Conservation (phyloP, 37 sponge, comb jelly and placozoan species). For the Spongilla lacustris region DNA sequence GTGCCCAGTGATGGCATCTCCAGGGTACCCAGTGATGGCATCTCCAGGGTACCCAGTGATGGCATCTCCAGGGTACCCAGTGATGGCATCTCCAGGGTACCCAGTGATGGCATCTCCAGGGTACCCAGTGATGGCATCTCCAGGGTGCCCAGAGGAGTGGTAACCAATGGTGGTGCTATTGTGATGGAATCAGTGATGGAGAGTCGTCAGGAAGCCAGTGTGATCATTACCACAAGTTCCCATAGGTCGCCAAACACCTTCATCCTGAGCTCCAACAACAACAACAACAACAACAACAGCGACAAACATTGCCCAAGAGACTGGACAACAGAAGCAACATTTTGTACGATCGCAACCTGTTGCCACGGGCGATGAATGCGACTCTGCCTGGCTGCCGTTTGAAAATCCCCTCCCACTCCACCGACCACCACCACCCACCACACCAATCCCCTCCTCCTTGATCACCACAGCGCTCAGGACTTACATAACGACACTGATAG, state of each 20-base stretch:
- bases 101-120: too few relatives aligned
- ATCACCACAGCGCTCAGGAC: neutral
- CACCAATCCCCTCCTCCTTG: neutral
- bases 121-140: neutral
- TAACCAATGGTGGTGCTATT: neutral
- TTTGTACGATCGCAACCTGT: neutral
- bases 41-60: too few relatives aligned
- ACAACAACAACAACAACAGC: conserved; percentile 22
- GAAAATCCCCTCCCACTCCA: neutral
- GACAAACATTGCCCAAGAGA: neutral
- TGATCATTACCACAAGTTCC: neutral
- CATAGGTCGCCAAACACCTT: neutral
- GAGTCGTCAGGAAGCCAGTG: neutral
- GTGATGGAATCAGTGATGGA: neutral
- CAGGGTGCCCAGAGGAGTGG: neutral
- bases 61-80: too few relatives aligned
- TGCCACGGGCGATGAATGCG: neutral
- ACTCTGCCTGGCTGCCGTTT: neutral
- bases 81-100: neutral
- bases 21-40: too few relatives aligned
- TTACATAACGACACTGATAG: neutral
- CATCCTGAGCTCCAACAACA: neutral
- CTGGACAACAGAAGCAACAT: neutral
- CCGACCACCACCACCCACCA: neutral
- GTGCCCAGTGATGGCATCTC: too few relatives aligned